phyloP scores from a whole-genome alignment of 1,140 invertebrate genomes.

The Halotydeus destructor region DNA sequence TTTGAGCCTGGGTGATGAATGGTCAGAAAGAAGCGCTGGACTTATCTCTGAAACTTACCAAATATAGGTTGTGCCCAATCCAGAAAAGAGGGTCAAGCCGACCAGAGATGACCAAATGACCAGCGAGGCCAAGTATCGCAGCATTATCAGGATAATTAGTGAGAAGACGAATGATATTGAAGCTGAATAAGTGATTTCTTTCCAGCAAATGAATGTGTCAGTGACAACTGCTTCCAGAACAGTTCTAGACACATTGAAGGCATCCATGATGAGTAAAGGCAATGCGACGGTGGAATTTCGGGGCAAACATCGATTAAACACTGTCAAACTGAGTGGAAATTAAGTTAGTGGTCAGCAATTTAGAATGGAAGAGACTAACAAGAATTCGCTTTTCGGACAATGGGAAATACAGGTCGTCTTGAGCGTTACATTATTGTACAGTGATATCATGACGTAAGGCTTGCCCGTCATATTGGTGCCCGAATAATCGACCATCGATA shows the following conservation, averaged over 20 bases:
- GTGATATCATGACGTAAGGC: conserved; percentile 25
- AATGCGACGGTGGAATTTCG: conserved; percentile 26
- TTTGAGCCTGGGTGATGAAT: conserved; percentile 21
- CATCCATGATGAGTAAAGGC: not conserved
- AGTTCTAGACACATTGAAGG: conserved; percentile 5
- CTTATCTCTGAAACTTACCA: too few species aligned
- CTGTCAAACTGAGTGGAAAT: conserved; percentile 14
- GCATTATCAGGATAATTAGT: conserved; percentile 26
- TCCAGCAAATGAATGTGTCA: conserved; percentile 12
- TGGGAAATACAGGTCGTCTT: conserved; percentile 2
- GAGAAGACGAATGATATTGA: conserved; percentile 24
- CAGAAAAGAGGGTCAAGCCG: conserved; percentile 32
- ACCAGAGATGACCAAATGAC: conserved; percentile 35
- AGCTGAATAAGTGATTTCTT: conserved; percentile 9
- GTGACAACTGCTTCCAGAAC: conserved; percentile 11
- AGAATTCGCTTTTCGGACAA: conserved; percentile 11
- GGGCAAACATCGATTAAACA: conserved; percentile 15
- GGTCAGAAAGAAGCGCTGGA: too few species aligned
- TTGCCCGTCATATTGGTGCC: conserved; percentile 28
- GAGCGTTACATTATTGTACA: conserved; percentile 1
- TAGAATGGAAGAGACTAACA: conserved; percentile 14
- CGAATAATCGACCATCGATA: conserved; percentile 24
- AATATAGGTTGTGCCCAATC: conserved; percentile 36
- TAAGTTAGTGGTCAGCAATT: conserved; percentile 15
- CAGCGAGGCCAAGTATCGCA: conserved; percentile 26